Evolutionary conservation across 2,113 vertebrate species (phyloP).

Genomic region (Deroptyus accipitrinus): DNA sequence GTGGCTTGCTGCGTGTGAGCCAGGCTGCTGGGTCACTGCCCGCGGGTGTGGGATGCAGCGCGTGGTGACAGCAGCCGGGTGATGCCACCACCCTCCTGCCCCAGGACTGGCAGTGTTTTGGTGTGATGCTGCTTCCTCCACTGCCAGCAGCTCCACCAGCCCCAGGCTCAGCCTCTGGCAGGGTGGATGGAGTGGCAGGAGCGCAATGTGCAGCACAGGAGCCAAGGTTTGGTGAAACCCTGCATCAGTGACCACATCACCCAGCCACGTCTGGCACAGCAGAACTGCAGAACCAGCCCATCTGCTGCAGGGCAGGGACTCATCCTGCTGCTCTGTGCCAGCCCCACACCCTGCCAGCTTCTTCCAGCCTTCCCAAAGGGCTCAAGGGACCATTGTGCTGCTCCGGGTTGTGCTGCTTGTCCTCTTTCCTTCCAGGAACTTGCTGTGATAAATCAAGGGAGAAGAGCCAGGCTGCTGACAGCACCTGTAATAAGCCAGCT

Average conservation of each 20-base stretch:
- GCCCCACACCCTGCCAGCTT: rapidly evolving
- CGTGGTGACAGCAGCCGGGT: rapidly evolving
- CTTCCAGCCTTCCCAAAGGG: neutral
- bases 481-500: neutral
- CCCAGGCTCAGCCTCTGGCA: neutral
- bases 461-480: neutral
- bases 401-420: neutral
- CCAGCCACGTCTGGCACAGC: neutral
- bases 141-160: neutral
- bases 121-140: neutral
- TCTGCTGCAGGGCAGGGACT: rapidly evolving
- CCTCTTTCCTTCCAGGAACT: neutral
- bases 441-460: constrained; percentile 16
- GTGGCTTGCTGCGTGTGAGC: neutral
- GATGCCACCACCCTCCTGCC: neutral
- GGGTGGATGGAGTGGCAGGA: neutral
- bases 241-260: neutral
- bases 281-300: neutral
- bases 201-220: neutral
- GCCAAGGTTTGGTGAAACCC: neutral
- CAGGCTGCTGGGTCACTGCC: neutral
- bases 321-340: neutral
- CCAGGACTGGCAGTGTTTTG: too few relatives aligned
- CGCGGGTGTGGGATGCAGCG: rapidly evolving
- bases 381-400: rapidly evolving